Base-by-base conservation (phyloP, 2,113 vertebrate species). In the Gobius niger region DNA sequence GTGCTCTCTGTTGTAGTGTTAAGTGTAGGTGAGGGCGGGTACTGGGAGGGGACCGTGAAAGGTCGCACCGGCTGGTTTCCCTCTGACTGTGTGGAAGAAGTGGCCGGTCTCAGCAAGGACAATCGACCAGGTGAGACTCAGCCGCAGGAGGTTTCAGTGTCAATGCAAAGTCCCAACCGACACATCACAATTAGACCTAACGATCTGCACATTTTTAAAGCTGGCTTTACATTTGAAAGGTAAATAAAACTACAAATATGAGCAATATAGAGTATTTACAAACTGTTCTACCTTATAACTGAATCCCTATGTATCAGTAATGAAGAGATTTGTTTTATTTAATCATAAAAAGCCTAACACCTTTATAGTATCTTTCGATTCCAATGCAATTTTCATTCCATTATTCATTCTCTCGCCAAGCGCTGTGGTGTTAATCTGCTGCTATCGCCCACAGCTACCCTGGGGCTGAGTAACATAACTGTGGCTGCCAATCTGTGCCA, bases 21-120 rank as follows among this genome's bases (percentile, higher is more conserved):
- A 63, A 96, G 95, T 77, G 93, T 97, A 10, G 96, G 96, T 69
- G 96, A 97, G 85, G 95, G 95, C 10, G 96, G 96, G 61, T 96
- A 95, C 91, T 97, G 95, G 95, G 96, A 97, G 82, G 96, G 95
- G 68, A 95, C 94, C 6, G 94, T 92, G 67, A 96, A 95, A 88
- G 95, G 95, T 76, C 94, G 94, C 0, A 86, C 94, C 0, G 95
- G 96, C 77, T 97, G 96, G 95, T 97, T 97, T 88, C 95, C 96
- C 2, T 94, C 96, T 1, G 95, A 96, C 66, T 97, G 95, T 68
- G 94, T 96, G 70, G 95, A 97, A 73, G 96, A 97, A 83, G 93
- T 96, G 47, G 90, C 91, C 0, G 91, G 91, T 68, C 92, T 87
- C 68, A 91, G 83, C 60, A 94, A 94, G 85, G 95, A 96, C 54